Base-by-base conservation (phyloP, 1,140 invertebrate species). In the Muscidifurax raptorellus region DNA sequence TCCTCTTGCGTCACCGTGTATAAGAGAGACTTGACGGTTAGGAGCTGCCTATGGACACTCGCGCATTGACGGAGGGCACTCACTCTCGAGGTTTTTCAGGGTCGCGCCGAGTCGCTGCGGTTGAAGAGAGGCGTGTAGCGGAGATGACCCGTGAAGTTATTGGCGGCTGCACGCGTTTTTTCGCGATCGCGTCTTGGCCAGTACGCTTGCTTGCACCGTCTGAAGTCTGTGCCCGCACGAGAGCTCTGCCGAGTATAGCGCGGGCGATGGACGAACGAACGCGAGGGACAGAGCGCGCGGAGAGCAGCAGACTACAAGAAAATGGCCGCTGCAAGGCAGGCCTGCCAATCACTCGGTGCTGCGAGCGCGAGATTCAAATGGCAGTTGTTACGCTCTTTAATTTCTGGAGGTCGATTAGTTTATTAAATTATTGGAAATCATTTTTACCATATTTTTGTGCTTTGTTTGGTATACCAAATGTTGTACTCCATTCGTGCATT, bases 301-400 rank as follows among this genome's bases (percentile, higher is more conserved):
- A n/a, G 28, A 27, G 12, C n/a, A 84, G 82, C 76, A 84, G 66
- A 78, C 76, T 80, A 79, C 67, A 69, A 66, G 66, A 74, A 84
- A 84, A 84, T 80, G 82, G 82, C 59, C 9, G 25, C 18, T 15
- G 18, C 0, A 9, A 69, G 67, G 2, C 28, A 32, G 6, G 28
- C 10, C 32, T 28, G 81, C 71, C 81, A 76, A 82, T 13, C 15
- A 7, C 27, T 1, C 7, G 22, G 10, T 28, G 6, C 5, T n/a
- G 25, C 66, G 66, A 12, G 66, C 66, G 27, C 27, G 25, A 69
- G 25, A 69, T 69, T 69, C 15, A 28, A 69, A 69, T n/a, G 66
- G 27, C 13, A n/a, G n/a, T 67, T 67, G 0, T 67, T 67, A 67
- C 0, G 10, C 4, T 67, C 27, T 27, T 67, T 28, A n/a, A 15